Conservation (phyloP, 2,113 vertebrate species). For the Chitala chitala region DNA sequence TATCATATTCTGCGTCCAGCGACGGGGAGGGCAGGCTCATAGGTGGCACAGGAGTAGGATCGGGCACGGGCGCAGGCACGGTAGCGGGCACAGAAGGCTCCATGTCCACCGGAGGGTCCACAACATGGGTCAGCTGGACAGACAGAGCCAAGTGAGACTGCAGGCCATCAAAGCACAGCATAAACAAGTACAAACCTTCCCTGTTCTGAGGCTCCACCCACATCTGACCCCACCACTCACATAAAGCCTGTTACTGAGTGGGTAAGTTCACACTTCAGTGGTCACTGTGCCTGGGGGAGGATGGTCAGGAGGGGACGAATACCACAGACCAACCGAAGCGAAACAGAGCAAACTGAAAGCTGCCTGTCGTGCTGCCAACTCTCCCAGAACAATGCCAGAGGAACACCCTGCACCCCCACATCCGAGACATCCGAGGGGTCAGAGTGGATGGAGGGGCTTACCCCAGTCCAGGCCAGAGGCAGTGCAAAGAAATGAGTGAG, state of each 20-base stretch:
- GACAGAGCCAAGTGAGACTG: slow-evolving; percentile 24
- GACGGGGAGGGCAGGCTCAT: slow-evolving; percentile 54
- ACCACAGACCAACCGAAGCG: no score
- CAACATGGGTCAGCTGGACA: slow-evolving; percentile 46
- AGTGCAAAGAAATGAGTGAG: no score
- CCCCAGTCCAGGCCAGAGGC: no score
- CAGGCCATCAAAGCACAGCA: background rate
- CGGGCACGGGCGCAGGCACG: background rate
- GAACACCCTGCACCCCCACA: no score
- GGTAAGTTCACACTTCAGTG: background rate
- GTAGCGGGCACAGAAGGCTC: background rate
- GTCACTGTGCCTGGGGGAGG: no score
- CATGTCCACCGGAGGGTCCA: background rate
- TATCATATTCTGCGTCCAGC: slow-evolving; percentile 70
- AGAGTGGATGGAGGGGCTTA: no score
- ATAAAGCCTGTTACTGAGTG: background rate
- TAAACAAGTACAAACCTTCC: slow-evolving; percentile 40
- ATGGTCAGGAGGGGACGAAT: no score
- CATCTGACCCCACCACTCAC: no score
- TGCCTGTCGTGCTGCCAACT: no score
- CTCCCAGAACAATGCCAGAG: no score
- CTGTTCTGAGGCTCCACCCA: slow-evolving; percentile 27
- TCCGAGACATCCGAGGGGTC: no score
- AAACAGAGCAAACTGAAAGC: no score
- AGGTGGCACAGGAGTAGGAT: slow-evolving; percentile 7